A percentile compares a stretch with the other conserved stretches of the same genome.
Evolutionary conservation across 2,113 vertebrate species (phyloP).

Genomic region (Oncorhynchus masou): DNA sequence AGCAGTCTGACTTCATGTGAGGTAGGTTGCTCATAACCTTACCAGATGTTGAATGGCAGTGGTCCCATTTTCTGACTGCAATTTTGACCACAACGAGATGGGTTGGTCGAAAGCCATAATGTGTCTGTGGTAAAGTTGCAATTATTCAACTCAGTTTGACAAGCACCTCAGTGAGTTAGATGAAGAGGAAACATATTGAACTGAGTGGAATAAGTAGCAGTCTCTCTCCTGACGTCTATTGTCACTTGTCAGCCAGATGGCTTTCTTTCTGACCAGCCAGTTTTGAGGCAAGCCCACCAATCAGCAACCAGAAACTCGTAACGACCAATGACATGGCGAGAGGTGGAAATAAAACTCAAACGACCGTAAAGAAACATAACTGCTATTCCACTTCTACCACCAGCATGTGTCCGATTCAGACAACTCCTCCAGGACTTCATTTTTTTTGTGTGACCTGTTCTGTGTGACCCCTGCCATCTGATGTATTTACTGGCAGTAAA

Average conservation of each 20-base stretch:
- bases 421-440: conserved; percentile 65
- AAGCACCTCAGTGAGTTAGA: conserved; percentile 17
- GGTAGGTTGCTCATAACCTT: not conserved
- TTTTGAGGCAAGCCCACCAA: not conserved
- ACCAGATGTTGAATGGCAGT: not conserved
- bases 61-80: not conserved
- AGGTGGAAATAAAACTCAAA: conserved; percentile 1
- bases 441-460: conserved; percentile 65
- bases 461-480: conserved; percentile 65
- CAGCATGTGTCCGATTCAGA: conserved; percentile 51
- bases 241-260: conserved; percentile 54
- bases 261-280: conserved; percentile 22
- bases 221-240: conserved; percentile 24
- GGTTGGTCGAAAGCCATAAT: conserved; percentile 19
- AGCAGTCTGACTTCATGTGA: conserved; percentile 7
- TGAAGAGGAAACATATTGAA: conserved; percentile 10
- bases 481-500: conserved; percentile 78
- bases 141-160: conserved; percentile 38
- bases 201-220: conserved; percentile 1
- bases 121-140: conserved; percentile 30
- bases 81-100: conserved; percentile 2
- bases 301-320: conserved; percentile 9
- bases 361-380: not conserved
- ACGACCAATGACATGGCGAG: conserved; percentile 17
- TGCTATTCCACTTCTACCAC: conserved; percentile 13